Evolutionary conservation across 2,888 invertebrate species (phyloP).

Genomic region (Subacronicta megacephala): DNA sequence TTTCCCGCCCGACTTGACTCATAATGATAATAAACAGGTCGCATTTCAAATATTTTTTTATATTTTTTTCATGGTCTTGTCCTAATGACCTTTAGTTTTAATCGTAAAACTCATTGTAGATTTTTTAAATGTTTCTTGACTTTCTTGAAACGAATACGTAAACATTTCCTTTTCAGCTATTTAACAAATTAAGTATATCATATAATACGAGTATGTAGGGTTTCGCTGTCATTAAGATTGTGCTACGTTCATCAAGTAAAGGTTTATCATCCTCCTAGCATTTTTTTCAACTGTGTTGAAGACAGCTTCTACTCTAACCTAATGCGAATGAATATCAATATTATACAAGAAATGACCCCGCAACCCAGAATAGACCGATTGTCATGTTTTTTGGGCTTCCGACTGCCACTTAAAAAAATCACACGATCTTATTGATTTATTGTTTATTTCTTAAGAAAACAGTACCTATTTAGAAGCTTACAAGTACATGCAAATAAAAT

Average conservation of each 20-base stretch:
- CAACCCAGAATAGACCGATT: too few relatives aligned
- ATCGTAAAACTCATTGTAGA: slow-evolving; percentile 56
- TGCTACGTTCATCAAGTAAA: background rate
- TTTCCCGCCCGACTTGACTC: slow-evolving; percentile 78
- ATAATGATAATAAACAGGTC: slow-evolving; percentile 85
- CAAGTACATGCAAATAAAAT: slow-evolving; percentile 22
- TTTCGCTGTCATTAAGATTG: too few relatives aligned
- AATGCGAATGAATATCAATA: too few relatives aligned
- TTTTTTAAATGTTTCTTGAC: slow-evolving; percentile 4
- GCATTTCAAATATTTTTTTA: slow-evolving; percentile 77
- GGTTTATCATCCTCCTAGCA: too few relatives aligned
- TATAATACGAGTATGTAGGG: too few relatives aligned
- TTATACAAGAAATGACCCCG: too few relatives aligned
- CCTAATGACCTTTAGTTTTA: slow-evolving; percentile 78
- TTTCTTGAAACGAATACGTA: background rate
- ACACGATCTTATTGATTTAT: too few relatives aligned
- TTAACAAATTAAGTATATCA: background rate
- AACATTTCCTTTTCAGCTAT: slow-evolving; percentile 3
- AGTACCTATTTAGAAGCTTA: background rate
- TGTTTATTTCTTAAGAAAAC: too few relatives aligned
- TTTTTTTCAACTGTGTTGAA: too few relatives aligned
- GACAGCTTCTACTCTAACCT: too few relatives aligned
- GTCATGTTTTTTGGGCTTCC: too few relatives aligned
- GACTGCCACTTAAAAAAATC: too few relatives aligned
- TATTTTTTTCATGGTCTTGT: slow-evolving; percentile 68